Conservation (phyloP, 2,113 vertebrate species). For the Felis chaus region DNA sequence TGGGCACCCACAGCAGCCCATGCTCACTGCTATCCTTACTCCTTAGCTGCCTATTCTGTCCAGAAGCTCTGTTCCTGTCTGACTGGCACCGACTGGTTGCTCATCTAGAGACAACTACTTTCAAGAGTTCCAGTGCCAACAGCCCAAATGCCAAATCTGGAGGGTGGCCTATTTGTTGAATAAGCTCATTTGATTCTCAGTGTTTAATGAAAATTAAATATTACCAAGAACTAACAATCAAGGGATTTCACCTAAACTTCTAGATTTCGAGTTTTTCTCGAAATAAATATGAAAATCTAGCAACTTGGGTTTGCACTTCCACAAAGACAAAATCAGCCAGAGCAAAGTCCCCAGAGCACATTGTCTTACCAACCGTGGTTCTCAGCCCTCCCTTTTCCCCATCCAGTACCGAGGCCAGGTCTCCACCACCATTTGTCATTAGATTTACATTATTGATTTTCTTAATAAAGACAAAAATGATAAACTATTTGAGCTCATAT, state of each 20-base stretch:
- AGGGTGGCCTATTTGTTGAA: background rate
- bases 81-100: background rate
- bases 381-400: background rate
- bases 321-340: background rate
- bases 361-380: no score
- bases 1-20: background rate
- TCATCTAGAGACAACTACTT: background rate
- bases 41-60: background rate
- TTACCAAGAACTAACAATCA: background rate
- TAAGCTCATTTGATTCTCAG: background rate
- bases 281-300: background rate
- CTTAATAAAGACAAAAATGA: constrained; percentile 11
- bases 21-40: background rate
- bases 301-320: background rate
- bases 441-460: background rate
- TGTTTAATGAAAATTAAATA: background rate
- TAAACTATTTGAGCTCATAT: background rate
- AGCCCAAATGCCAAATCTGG: background rate
- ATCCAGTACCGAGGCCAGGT: background rate
- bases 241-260: background rate
- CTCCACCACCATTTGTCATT: background rate
- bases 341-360: background rate
- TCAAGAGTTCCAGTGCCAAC: background rate
- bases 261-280: background rate
- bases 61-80: background rate